These are phyloP conservation scores for Bedellia somnulentella DNA, from an alignment of 2,888 invertebrate genomes.

Conservation along the genomic window DNA sequence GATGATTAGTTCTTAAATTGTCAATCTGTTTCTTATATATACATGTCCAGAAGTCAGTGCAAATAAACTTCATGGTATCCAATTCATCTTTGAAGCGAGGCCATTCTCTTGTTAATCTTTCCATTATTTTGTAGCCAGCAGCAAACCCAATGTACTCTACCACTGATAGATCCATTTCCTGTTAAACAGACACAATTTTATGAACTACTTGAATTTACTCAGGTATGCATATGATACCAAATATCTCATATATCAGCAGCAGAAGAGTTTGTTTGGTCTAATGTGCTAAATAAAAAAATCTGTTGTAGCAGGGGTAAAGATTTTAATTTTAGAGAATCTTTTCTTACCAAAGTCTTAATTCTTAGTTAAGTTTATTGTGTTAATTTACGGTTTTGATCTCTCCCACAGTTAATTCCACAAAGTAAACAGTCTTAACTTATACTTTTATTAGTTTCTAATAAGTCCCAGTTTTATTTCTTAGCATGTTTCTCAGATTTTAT, in stretches of 20 bases:
- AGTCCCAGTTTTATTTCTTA: no score
- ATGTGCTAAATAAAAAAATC: no score
- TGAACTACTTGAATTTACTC: background rate
- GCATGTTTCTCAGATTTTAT: no score
- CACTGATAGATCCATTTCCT: slow-evolving; percentile 71
- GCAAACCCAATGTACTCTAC: slow-evolving; percentile 85
- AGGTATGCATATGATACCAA: background rate
- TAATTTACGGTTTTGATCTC: no score
- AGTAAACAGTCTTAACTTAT: no score
- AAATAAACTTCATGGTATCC: slow-evolving; percentile 97
- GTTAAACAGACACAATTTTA: slow-evolving; percentile 10
- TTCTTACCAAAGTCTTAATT: no score
- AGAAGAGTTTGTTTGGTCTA: no score
- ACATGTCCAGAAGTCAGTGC: slow-evolving; percentile 98
- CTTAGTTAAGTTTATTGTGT: no score
- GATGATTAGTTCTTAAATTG: slow-evolving; percentile 95
- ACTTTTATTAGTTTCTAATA: no score
- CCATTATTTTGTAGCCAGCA: slow-evolving; percentile 82
- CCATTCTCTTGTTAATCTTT: slow-evolving; percentile 87
- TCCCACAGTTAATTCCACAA: no score
- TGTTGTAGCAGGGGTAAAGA: no score
- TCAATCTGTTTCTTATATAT: slow-evolving; percentile 98
- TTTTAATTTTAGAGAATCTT: slow-evolving; percentile 30
- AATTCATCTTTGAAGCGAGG: slow-evolving; percentile 95
- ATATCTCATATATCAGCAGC: background rate